phyloP scores from a whole-genome alignment of 35 echinoderm and acorn worm genomes.

The Ptychodera flava region DNA sequence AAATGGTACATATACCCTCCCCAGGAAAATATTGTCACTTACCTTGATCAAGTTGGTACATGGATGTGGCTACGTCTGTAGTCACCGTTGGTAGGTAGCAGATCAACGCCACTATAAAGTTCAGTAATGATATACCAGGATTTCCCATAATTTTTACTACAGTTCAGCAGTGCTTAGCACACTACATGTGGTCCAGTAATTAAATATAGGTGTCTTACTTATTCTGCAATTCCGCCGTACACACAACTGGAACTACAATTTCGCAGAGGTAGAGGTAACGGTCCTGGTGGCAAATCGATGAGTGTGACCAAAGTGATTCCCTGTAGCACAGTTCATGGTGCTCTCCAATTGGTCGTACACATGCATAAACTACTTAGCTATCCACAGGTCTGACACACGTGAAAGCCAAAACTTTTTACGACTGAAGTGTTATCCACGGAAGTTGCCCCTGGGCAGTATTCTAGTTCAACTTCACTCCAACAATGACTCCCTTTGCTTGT shows the following conservation, averaged over 20 bases:
- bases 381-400: too few species aligned
- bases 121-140: neutral
- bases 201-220: too few species aligned
- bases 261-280: too few species aligned
- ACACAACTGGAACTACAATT: neutral
- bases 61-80: neutral
- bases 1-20: too few species aligned
- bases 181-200: neutral
- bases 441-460: too few species aligned
- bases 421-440: too few species aligned
- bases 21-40: neutral
- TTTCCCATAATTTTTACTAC: neutral
- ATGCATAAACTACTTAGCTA: too few species aligned
- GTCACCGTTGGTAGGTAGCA: neutral
- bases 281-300: constrained; percentile 2
- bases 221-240: neutral
- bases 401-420: too few species aligned
- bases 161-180: neutral
- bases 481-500: too few species aligned
- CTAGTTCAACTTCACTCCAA: too few species aligned
- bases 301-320: neutral
- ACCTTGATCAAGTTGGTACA: neutral
- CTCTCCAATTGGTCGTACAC: too few species aligned
- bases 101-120: neutral
- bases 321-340: too few species aligned